These are phyloP conservation scores for Acropora tenuis DNA, from an alignment of 64 coral and sea anemone genomes.

Conservation along the genomic window DNA sequence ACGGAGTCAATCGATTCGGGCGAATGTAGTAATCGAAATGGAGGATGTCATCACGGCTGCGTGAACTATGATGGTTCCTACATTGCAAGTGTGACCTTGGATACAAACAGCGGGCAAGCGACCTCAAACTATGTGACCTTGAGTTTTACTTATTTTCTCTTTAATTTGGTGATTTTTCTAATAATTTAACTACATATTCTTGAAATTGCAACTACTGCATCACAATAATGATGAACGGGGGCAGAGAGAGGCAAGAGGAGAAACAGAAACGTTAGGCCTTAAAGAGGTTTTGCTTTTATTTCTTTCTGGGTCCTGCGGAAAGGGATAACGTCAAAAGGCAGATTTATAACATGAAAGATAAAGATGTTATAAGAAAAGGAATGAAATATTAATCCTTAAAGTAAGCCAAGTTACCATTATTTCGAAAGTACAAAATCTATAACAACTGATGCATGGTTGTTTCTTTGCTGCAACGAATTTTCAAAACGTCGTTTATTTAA, in stretches of 20 bases:
- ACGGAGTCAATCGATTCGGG: background rate
- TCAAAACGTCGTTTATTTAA: background rate
- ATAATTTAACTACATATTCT: background rate
- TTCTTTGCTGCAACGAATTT: background rate
- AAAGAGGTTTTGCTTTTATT: background rate
- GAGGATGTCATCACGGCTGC: slow-evolving; percentile 44
- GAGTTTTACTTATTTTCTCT: background rate
- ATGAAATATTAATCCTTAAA: background rate
- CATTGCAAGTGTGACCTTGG: slow-evolving; percentile 32
- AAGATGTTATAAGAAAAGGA: background rate
- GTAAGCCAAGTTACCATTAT: slow-evolving; percentile 11
- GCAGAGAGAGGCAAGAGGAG: background rate
- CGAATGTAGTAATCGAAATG: slow-evolving; percentile 35
- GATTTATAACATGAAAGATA: background rate
- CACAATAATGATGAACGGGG: background rate
- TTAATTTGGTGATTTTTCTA: background rate
- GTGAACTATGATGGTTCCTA: slow-evolving; percentile 13
- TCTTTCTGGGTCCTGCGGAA: no score
- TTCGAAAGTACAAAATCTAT: background rate
- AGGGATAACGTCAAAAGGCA: background rate
- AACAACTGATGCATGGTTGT: background rate
- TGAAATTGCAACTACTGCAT: background rate
- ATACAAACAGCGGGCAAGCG: background rate
- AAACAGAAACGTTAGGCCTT: background rate
- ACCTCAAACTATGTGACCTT: background rate